phyloP scores from a whole-genome alignment of 2,797 vertebrate genomes.

The Falco concolor region DNA sequence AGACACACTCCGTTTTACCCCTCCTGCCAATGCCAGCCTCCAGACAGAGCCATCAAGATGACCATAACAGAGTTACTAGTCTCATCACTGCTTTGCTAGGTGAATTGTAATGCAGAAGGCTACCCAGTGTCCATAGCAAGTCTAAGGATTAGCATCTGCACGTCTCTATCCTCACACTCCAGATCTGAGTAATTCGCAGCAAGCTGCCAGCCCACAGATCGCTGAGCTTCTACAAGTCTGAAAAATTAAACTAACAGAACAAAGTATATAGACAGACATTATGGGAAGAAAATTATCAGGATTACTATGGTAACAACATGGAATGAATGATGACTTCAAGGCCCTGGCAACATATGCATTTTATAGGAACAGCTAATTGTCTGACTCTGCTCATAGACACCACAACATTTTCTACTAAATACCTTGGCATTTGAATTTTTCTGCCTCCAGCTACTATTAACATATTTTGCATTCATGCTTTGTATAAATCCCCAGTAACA shows the following conservation, averaged over 20 bases:
- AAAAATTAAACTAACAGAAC: neutral
- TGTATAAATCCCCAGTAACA: constrained; percentile 40
- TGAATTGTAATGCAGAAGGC: neutral
- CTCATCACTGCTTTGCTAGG: neutral
- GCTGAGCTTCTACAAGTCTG: neutral
- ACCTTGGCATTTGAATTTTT: constrained; percentile 25
- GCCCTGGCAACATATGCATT: constrained; percentile 35
- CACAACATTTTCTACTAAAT: constrained; percentile 44
- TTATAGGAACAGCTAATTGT: constrained; percentile 53
- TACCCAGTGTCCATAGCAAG: neutral
- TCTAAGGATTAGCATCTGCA: accelerated
- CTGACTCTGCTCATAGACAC: constrained; percentile 10
- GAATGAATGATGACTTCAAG: constrained; percentile 29
- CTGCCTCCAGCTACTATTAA: constrained; percentile 33
- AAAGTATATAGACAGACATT: neutral
- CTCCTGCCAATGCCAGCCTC: neutral
- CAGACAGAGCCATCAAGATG: neutral
- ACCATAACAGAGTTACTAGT: no score
- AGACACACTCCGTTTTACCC: neutral
- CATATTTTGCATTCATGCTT: constrained; percentile 44
- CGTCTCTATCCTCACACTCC: neutral
- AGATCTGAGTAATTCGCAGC: neutral
- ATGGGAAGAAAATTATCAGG: neutral
- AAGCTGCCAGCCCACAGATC: neutral
- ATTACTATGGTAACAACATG: constrained; percentile 49